Percentiles rank a stretch among this genome's conserved stretches.
Evolutionary conservation across 2,888 invertebrate genomes (phyloP).

Genomic region (Heteromyza rotundicornis): DNA sequence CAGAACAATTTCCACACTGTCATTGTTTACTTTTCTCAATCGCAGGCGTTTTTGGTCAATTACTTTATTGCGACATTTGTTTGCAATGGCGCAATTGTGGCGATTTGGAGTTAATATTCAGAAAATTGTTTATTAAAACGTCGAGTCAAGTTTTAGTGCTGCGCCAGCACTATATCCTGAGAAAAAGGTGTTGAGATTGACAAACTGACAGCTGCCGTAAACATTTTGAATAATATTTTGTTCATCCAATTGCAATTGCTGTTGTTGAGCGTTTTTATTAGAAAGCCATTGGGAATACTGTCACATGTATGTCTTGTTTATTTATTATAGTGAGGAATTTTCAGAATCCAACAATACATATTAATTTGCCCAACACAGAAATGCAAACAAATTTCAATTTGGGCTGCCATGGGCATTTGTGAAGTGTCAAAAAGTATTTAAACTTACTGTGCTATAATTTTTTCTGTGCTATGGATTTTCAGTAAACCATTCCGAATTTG

Average conservation of each 20-base stretch:
- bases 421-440: too few relatives aligned
- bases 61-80: constrained; percentile 3
- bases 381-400: too few relatives aligned
- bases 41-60: background rate
- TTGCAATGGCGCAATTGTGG: constrained; percentile 1
- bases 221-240: background rate
- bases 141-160: background rate
- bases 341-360: too few relatives aligned
- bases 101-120: background rate
- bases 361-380: too few relatives aligned
- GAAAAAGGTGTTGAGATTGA: background rate
- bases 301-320: too few relatives aligned
- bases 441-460: too few relatives aligned
- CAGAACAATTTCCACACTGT: constrained; percentile 3
- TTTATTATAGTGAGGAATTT: too few relatives aligned
- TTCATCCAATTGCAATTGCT: background rate
- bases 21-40: constrained; percentile 11
- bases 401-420: too few relatives aligned
- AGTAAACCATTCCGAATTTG: too few relatives aligned
- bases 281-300: too few relatives aligned
- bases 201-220: background rate
- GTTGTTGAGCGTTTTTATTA: too few relatives aligned
- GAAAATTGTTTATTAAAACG: background rate
- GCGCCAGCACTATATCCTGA: background rate
- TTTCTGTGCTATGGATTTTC: too few relatives aligned